A percentile compares a stretch with the other conserved stretches of the same genome.
Conservation (phyloP, 2,113 vertebrate genomes). For the Serilophus lunatus region DNA sequence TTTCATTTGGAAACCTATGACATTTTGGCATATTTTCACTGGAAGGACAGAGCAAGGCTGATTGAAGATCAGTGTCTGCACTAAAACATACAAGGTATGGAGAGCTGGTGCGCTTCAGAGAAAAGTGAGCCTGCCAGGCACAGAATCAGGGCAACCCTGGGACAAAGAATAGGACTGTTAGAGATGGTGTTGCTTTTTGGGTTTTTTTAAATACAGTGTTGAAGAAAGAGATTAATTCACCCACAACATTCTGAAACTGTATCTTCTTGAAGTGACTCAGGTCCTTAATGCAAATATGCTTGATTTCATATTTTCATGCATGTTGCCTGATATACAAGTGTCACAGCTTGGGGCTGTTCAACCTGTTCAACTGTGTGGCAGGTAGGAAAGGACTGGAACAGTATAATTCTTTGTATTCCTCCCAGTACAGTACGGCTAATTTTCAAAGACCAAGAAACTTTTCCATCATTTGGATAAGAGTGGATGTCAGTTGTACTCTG, state of each 20-base stretch:
- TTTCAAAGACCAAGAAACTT: not conserved
- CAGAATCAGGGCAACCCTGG: not conserved
- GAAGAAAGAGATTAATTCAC: not conserved
- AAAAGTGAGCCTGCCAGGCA: not conserved
- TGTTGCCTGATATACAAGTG: not conserved
- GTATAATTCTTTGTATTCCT: not conserved
- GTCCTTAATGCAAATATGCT: not conserved
- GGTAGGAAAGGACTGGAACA: not conserved
- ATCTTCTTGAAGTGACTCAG: not conserved
- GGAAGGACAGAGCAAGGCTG: slow-evolving; percentile 40
- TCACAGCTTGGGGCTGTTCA: not conserved
- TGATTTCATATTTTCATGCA: not conserved
- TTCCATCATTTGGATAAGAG: not conserved
- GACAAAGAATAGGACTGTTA: not conserved
- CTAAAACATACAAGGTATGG: slow-evolving; percentile 12
- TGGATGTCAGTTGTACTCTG: not conserved
- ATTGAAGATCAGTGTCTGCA: slow-evolving; percentile 37
- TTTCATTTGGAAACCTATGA: slow-evolving; percentile 64
- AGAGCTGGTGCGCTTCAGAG: not conserved
- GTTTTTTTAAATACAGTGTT: not conserved
- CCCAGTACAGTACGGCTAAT: not conserved
- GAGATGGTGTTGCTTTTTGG: not conserved
- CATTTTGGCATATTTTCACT: slow-evolving; percentile 51
- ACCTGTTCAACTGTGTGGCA: not conserved
- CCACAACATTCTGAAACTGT: not conserved